Percentiles rank a stretch among this genome's conserved stretches.
phyloP scores from a whole-genome alignment of 2,888 invertebrate genomes.

The Neria commutata region DNA sequence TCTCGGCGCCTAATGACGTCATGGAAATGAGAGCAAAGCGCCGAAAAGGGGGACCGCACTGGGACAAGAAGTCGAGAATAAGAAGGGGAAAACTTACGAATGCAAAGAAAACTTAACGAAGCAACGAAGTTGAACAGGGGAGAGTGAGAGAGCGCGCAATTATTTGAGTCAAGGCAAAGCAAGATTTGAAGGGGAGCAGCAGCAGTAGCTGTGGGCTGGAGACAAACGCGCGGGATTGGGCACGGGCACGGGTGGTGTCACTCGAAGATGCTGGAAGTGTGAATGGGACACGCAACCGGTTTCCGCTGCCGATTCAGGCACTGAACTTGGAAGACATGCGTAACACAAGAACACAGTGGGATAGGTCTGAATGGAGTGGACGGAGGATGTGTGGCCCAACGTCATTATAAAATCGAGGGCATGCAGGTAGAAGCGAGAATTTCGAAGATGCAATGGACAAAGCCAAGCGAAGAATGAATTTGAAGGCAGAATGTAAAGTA shows the following conservation, averaged over 20 bases:
- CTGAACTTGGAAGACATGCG: constrained; percentile 19
- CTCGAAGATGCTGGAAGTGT: constrained; percentile 29
- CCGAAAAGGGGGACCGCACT: not conserved
- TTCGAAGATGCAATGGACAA: too few relatives aligned
- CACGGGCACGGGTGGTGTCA: not conserved
- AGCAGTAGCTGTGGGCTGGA: not conserved
- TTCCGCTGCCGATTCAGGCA: not conserved
- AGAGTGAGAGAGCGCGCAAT: constrained; percentile 35
- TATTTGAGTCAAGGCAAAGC: not conserved
- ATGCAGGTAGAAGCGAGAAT: not conserved
- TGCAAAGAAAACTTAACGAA: constrained; percentile 2
- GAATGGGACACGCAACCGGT: constrained; percentile 21
- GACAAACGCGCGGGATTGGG: not conserved
- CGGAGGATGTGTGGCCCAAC: not conserved
- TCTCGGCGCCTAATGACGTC: constrained; percentile 37
- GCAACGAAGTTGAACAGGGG: constrained; percentile 36
- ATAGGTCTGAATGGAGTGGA: not conserved
- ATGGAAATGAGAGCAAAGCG: constrained; percentile 29
- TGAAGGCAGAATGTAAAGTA: too few relatives aligned
- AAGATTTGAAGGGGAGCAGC: not conserved
- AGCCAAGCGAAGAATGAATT: too few relatives aligned
- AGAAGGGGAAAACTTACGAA: constrained; percentile 6
- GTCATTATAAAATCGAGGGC: not conserved
- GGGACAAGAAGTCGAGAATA: not conserved
- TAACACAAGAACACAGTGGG: constrained; percentile 4